Evolutionary conservation across 2,113 vertebrate genomes (phyloP), one percentile per base, ranked within the genome.

Genomic region (Phylloscopus trochilus): DNA sequence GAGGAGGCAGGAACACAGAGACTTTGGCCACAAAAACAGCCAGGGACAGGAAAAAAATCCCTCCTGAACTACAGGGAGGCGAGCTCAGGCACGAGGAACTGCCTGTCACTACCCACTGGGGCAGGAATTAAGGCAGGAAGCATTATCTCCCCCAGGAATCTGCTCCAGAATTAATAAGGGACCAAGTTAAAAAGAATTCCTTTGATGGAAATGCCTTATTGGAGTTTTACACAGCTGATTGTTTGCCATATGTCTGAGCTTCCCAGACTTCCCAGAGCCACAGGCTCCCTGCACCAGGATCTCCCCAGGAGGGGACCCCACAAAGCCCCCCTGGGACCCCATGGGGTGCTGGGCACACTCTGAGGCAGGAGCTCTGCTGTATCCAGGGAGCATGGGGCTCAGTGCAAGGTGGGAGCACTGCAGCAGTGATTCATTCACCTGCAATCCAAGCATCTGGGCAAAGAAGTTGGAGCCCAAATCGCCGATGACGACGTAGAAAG

Each of bases 401-500:
- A 1, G 31, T 2, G 47, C 18, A 33, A 20, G 83, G 44, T 26
- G 37, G 55, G 44, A 76, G 37, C 28, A 1, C 31, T 5, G 20
- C 3, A 11, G 76, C 9, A 15, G 43, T 2, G 47, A 18, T 23
- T 69, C 31, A 41, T 94, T 98, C 95, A 99, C 99, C 99, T 99
- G 98, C 49, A 99, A 96, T 70, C 99, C 99, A 33, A 99, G 96
- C 77, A 99, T 96, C 94, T 98, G 98, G 31, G 99, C 99, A 49
- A 99, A 99, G 98, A 99, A 99, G 96, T 98, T 99, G 88, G 99
- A 99, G 20, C 99, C 99, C 96, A 99, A 93, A 93, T 99, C 99
- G 2, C 99, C 99, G 12, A 99, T 99, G 93, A 99, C 99, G 1
- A 99, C 99, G 1, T 99, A 99, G 98, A 99, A 99, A 79, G 99